phyloP scores from a whole-genome alignment of 2,888 invertebrate genomes.

The Sabatieria punctata region DNA sequence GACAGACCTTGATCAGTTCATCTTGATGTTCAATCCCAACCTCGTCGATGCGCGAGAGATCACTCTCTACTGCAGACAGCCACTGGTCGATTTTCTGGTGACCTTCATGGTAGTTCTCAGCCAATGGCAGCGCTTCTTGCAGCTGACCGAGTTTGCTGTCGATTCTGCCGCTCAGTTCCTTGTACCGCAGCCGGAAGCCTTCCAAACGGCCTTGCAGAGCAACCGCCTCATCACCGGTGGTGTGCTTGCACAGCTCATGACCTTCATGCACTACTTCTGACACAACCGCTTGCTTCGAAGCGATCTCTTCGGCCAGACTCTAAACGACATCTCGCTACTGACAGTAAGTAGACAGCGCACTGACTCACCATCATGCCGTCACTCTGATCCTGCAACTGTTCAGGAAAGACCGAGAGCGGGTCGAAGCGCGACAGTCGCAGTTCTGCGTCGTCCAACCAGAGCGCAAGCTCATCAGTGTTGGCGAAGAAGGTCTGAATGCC shows the following conservation, averaged over 20 bases:
- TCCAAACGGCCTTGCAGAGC: conserved; percentile 82
- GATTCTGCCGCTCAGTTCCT: conserved; percentile 62
- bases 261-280: conserved; percentile 79
- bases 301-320: conserved; percentile 73
- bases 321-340: conserved; percentile 22
- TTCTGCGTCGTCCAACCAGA: conserved; percentile 85
- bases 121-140: conserved; percentile 64
- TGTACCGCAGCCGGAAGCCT: conserved; percentile 62
- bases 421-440: conserved; percentile 42
- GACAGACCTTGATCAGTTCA: conserved; percentile 45
- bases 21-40: conserved; percentile 42
- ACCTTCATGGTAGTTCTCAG: conserved; percentile 67
- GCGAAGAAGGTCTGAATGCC: conserved; percentile 11
- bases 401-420: conserved; percentile 55
- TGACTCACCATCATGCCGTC: conserved; percentile 59
- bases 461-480: conserved; percentile 76
- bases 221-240: conserved; percentile 61
- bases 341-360: neutral
- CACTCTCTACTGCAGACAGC: conserved; percentile 78
- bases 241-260: conserved; percentile 81
- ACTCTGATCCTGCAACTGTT: conserved; percentile 75
- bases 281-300: conserved; percentile 64
- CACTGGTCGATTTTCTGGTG: conserved; percentile 74
- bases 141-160: conserved; percentile 29
- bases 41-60: conserved; percentile 69